phyloP scores from a whole-genome alignment of 2,113 vertebrate genomes.

The Amblyopsis rosae region DNA sequence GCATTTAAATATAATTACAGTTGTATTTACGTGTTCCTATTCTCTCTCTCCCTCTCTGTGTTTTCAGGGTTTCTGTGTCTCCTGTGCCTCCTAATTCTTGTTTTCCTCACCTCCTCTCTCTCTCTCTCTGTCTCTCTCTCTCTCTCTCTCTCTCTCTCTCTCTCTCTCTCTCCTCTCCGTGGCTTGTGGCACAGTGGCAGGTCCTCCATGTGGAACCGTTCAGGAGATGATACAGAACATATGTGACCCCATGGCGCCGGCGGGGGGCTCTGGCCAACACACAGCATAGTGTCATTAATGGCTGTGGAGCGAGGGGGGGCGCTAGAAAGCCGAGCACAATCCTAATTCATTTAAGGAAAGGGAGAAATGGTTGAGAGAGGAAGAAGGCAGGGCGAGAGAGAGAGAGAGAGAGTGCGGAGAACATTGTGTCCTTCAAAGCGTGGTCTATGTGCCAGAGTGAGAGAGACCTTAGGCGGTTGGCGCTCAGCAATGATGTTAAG shows the following conservation, averaged over 20 bases:
- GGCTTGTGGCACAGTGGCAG: constrained; percentile 23
- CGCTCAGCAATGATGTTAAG: constrained; percentile 43
- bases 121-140: constrained; percentile 3
- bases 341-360: constrained; percentile 70
- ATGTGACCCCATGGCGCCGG: constrained; percentile 65
- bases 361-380: constrained; percentile 51
- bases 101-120: too few relatives aligned
- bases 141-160: constrained; percentile 9
- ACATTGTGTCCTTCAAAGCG: constrained; percentile 52
- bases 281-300: constrained; percentile 71
- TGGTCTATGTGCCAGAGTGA: constrained; percentile 5
- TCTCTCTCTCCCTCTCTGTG: constrained; percentile 1
- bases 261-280: constrained; percentile 59
- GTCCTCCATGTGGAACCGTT: constrained; percentile 72
- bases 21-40: background rate
- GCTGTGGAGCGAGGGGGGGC: constrained; percentile 56
- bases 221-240: constrained; percentile 74
- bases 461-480: constrained; percentile 30
- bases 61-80: background rate
- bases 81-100: background rate
- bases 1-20: too few relatives aligned
- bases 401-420: constrained; percentile 44
- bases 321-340: constrained; percentile 54
- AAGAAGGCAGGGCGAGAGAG: constrained; percentile 42
- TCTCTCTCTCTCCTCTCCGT: background rate